A percentile compares a stretch with the other conserved stretches of the same genome.
phyloP scores from a whole-genome alignment of 2,113 vertebrate genomes.

The Dromaius novaehollandiae region DNA sequence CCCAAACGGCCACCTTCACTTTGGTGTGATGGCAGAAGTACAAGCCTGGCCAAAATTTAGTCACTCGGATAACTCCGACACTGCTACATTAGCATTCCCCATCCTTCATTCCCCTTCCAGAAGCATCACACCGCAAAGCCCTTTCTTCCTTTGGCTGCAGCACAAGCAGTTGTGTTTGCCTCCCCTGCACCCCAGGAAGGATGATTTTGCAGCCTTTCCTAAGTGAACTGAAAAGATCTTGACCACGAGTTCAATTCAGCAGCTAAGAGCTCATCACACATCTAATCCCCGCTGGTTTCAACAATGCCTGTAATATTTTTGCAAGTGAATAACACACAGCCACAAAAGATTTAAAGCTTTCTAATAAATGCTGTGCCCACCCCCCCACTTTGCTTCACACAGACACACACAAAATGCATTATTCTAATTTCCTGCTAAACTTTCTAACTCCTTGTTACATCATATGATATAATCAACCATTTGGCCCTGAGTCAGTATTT shows the following conservation, averaged over 20 bases:
- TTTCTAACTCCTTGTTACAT: constrained; percentile 63
- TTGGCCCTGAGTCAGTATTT: constrained; percentile 70
- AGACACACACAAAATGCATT: constrained; percentile 40
- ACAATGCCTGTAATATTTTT: neutral
- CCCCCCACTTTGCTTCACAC: neutral
- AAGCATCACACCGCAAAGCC: neutral
- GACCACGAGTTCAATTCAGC: neutral
- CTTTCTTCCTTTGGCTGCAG: neutral
- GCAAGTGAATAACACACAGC: neutral
- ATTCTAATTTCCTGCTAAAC: constrained; percentile 67
- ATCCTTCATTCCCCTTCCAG: neutral
- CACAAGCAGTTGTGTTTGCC: neutral
- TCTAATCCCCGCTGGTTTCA: neutral
- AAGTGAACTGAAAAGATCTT: neutral
- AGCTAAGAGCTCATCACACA: neutral
- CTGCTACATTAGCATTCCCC: neutral
- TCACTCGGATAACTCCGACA: too few species aligned
- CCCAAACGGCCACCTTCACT: neutral
- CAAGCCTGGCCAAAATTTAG: neutral
- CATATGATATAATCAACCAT: constrained; percentile 48
- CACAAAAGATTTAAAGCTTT: constrained; percentile 52
- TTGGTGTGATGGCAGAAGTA: neutral
- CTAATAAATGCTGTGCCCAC: constrained; percentile 42
- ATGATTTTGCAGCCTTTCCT: constrained; percentile 3
- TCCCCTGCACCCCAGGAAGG: neutral